Evolutionary conservation across 2,113 vertebrate genomes (phyloP).

Genomic region (Ophiodon elongatus): DNA sequence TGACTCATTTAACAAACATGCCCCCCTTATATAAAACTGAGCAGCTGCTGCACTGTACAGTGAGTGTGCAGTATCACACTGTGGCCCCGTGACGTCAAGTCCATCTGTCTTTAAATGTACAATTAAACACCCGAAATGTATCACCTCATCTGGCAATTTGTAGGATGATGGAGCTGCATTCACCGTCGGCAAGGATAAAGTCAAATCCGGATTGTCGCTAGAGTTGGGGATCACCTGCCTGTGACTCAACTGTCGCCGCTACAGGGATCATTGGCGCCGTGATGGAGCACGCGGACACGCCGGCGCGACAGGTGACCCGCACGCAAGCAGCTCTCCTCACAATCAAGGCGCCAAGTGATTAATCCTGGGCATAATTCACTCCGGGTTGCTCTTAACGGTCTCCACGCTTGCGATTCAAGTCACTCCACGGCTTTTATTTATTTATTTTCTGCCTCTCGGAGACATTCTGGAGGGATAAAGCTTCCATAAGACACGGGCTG

Average conservation of each 20-base stretch:
- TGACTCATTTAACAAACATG: no score
- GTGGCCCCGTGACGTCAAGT: no score
- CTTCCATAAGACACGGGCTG: constrained; percentile 49
- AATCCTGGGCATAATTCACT: constrained; percentile 56
- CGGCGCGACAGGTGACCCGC: constrained; percentile 70
- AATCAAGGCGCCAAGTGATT: constrained; percentile 49
- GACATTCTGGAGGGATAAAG: constrained; percentile 49
- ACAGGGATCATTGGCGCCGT: constrained; percentile 55
- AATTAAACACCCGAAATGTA: no score
- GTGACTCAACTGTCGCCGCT: constrained; percentile 50
- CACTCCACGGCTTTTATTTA: constrained; percentile 16
- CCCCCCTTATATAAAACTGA: no score
- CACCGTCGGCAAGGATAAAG: constrained; percentile 46
- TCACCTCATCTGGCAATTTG: constrained; percentile 19
- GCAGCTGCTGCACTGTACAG: no score
- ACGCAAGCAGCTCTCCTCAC: constrained; percentile 44
- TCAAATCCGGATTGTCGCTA: constrained; percentile 62
- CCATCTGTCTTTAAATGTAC: no score
- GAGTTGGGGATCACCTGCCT: constrained; percentile 64
- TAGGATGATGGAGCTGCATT: constrained; percentile 51
- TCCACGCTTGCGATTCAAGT: constrained; percentile 41
- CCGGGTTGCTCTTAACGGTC: constrained; percentile 52
- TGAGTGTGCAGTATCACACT: no score
- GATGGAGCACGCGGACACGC: constrained; percentile 67
- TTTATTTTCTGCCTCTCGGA: constrained; percentile 44